Evolutionary conservation across 2,113 vertebrate species (phyloP), one percentile per base, ranked within the genome.

Genomic region (Monopterus albus): DNA sequence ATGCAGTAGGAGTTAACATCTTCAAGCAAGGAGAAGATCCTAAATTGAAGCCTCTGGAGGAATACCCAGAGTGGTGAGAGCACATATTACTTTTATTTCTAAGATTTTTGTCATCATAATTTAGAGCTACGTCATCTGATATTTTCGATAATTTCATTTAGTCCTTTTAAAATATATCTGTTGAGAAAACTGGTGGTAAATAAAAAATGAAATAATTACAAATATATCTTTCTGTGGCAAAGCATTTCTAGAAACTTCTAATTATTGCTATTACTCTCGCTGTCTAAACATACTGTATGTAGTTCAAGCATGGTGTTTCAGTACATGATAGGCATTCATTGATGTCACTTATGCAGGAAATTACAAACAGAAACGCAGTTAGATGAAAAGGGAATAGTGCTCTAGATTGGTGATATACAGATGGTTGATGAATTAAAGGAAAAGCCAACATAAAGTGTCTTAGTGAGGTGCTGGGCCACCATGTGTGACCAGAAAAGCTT

Each of bases 31-130:
- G 96, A 8, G 93, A 93, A 0, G 96, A 98, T 25, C 95, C 97
- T 51, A 79, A 75, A 29, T 87, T 99, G 63, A 96, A 94, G 77
- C 82, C 94, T 0, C 85, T 87, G 0, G 83, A 92, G 0, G 94
- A 98, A 52, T 99, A 99, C 70, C 97, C 97, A 0, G 94, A 95
- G 51, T 98, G 97, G 97, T 99, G 78, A 87, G 95, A 69, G 14
- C 9, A 10, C 6, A 31, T 1, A n/a, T 53, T 12, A 59, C 2
- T 21, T 52, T 21, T 38, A 5, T 18, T 13, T 23, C 26, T 39
- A 9, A 20, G 13, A 45, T 33, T 13, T 31, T 28, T n/a, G n/a
- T n/a, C n/a, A n/a, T n/a, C n/a, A n/a, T n/a, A n/a, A n/a, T n/a
- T n/a, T n/a, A n/a, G n/a, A n/a, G n/a, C n/a, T n/a, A n/a, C n/a